These are phyloP conservation scores for Macrosteles quadrilineatus DNA, from an alignment of 1,140 invertebrate species.

Conservation along the genomic window DNA sequence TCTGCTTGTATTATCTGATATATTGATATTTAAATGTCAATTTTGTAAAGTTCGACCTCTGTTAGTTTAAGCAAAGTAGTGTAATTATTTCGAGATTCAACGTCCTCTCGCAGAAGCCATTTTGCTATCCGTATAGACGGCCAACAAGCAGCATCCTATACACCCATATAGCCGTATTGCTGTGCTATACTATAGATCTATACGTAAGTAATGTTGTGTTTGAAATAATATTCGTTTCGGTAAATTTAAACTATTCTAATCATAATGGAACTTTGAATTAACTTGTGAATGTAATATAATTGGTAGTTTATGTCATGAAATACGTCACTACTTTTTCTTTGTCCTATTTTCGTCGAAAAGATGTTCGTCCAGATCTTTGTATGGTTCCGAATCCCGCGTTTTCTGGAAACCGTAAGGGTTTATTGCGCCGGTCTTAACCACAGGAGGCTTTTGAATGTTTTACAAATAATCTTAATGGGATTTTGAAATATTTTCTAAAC, in stretches of 20 bases:
- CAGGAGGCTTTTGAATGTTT: neutral
- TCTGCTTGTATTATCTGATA: too few species aligned
- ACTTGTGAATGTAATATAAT: constrained; percentile 7
- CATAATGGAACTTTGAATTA: too few species aligned
- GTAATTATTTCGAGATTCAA: too few species aligned
- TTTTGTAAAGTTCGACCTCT: too few species aligned
- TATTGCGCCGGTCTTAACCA: neutral
- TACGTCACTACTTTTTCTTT: constrained; percentile 34
- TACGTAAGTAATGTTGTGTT: too few species aligned
- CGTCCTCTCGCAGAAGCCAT: constrained; percentile 14
- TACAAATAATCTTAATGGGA: neutral
- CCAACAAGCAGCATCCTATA: too few species aligned
- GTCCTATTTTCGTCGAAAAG: constrained; percentile 32
- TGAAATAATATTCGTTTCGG: neutral
- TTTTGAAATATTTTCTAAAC: too few species aligned
- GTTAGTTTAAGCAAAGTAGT: too few species aligned
- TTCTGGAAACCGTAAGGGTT: neutral
- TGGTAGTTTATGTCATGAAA: constrained; percentile 36
- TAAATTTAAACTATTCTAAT: neutral
- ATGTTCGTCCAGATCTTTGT: neutral
- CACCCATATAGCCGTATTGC: too few species aligned
- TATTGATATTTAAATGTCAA: too few species aligned
- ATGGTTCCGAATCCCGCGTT: neutral
- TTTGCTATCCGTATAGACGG: constrained; percentile 7
- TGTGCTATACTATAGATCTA: too few species aligned